Conservation (phyloP, 2,113 vertebrate genomes). For the Onychorhynchus coronatus region DNA sequence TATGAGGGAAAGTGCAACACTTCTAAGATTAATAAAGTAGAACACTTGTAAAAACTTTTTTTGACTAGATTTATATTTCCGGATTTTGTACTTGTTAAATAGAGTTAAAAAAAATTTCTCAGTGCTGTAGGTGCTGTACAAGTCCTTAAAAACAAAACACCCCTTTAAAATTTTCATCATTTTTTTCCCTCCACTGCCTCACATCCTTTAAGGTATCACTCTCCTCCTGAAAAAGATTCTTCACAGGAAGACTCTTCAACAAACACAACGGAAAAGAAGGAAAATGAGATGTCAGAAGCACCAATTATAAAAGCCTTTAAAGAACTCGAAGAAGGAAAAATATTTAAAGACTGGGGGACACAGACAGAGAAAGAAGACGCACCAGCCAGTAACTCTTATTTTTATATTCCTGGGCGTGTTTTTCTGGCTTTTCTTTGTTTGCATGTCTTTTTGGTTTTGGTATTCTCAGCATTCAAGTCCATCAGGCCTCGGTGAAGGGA, state of each 20-base stretch:
- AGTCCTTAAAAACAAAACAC: neutral
- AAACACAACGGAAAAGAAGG: slow-evolving; percentile 61
- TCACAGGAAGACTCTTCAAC: slow-evolving; percentile 48
- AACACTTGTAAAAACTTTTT: neutral
- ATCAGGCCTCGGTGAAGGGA: neutral
- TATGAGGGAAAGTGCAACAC: neutral
- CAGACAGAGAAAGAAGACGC: slow-evolving; percentile 74
- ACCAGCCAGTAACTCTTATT: slow-evolving; percentile 63
- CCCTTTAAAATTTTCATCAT: neutral
- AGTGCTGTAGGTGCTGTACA: neutral
- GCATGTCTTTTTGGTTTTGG: neutral
- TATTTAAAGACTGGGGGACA: slow-evolving; percentile 82
- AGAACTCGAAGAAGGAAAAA: slow-evolving; percentile 85
- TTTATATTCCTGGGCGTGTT: neutral
- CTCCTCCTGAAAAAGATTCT: slow-evolving; percentile 76
- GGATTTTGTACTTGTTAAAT: neutral
- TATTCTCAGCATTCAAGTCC: neutral
- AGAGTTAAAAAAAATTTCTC: neutral
- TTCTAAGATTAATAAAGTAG: neutral
- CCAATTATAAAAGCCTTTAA: slow-evolving; percentile 89
- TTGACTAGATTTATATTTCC: neutral
- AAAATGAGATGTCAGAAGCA: slow-evolving; percentile 73
- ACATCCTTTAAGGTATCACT: slow-evolving; percentile 61
- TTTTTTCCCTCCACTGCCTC: neutral
- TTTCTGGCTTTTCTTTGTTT: neutral